Base-by-base conservation (phyloP, 1,140 invertebrate genomes). In the Steinernema feltiae region DNA sequence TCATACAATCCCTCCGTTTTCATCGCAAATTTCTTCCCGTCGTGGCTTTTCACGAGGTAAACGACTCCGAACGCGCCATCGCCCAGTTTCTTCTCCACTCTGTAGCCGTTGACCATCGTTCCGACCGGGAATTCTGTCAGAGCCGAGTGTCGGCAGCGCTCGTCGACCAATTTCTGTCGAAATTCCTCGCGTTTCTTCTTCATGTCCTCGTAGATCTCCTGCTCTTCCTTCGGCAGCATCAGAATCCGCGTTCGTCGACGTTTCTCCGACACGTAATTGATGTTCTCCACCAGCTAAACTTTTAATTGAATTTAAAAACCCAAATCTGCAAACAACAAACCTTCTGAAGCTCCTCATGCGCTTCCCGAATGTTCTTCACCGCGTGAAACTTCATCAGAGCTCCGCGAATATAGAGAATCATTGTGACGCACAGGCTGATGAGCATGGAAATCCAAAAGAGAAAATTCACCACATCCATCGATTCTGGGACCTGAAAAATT, bases 131-230 rank as follows among this genome's bases (percentile, higher is more conserved):
- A 17, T 21, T 63, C 53, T 27, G 53, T 63, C 12, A 63, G 7
- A 3, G 53, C 24, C 15, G 53, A 15, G 53, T 63, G 53, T 12
- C 53, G 53, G 53, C 24, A 63, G 53, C 53, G 53, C 24, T 63
- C 53, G 3, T 63, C 53, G 53, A 27, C 24, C 15, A 63, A 3
- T 17, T 3, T 63, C 24, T 27, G 53, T 7, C 53, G 53, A 21
- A 63, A 63, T 63, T 63, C 53, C 7, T 63, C 53, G 53, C 53
- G 53, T 27, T 63, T 63, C 53, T 63, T 63, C 53, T 63, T 63
- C 53, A 27, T 27, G 12, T 63, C 53, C 24, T 63, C 53, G 53
- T 63, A 63, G 15, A 21, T 17, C 2, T n/a, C 53, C 24, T 63
- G 53, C 12, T 63, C 12, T 27, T 63, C 53, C 24, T 63, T 63